Evolutionary conservation across 2,797 vertebrate genomes (phyloP).

Genomic region (Jordanella pulchra): DNA sequence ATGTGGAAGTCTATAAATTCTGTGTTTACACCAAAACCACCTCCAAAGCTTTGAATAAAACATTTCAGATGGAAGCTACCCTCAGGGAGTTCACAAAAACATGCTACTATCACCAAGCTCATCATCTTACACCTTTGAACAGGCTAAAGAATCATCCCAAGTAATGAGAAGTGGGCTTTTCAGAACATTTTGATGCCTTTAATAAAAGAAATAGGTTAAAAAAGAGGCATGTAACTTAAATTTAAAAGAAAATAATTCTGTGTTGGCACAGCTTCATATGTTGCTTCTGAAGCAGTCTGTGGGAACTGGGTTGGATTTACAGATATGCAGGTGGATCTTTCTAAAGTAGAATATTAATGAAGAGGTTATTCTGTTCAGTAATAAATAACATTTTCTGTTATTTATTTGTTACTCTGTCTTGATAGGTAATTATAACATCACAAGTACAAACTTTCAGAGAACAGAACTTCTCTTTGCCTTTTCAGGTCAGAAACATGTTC

Average conservation of each 20-base stretch:
- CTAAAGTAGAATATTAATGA: not conserved
- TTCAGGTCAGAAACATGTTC: not conserved
- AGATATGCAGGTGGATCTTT: not conserved
- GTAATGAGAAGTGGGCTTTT: not conserved
- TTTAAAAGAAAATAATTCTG: not conserved
- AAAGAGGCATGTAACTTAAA: not conserved
- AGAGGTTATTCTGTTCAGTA: too few species aligned
- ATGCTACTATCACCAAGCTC: not conserved
- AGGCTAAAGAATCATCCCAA: not conserved
- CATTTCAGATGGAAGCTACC: conserved; percentile 9
- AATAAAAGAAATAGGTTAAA: not conserved
- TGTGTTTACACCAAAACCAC: conserved; percentile 1
- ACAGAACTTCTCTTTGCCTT: not conserved
- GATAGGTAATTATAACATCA: too few species aligned
- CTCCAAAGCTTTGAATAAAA: conserved; percentile 4
- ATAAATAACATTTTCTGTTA: too few species aligned
- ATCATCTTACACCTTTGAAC: not conserved
- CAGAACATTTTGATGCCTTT: not conserved
- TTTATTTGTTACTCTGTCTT: too few species aligned
- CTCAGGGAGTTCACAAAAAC: conserved; percentile 3
- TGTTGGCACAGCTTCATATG: not conserved
- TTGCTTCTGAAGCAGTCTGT: not conserved
- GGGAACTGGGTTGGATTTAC: not conserved
- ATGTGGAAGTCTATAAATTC: conserved; percentile 1
- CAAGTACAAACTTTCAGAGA: not conserved